Evolutionary conservation across 2,797 vertebrate species (phyloP).

Genomic region (Chelonia mydas): DNA sequence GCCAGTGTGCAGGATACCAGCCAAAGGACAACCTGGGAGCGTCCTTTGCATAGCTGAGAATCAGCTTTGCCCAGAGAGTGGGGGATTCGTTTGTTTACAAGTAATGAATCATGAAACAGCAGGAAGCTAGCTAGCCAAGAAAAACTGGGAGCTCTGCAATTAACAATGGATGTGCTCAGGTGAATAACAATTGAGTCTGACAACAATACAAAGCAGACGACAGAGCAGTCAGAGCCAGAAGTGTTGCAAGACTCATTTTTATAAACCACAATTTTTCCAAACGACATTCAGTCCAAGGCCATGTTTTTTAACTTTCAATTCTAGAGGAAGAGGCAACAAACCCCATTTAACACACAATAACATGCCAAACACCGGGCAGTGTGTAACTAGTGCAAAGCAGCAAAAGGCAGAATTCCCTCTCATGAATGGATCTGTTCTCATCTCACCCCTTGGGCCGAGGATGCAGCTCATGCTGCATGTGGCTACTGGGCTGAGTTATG

Average conservation of each 20-base stretch:
- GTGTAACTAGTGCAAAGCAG: slow-evolving; percentile 29
- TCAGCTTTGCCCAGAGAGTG: slow-evolving; percentile 9
- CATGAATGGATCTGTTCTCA: background rate
- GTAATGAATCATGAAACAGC: slow-evolving; percentile 68
- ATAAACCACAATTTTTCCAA: slow-evolving; percentile 6
- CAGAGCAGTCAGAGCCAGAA: background rate
- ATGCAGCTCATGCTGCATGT: background rate
- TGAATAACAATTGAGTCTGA: slow-evolving; percentile 53
- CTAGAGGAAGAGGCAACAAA: slow-evolving; percentile 12
- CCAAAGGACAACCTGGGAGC: background rate
- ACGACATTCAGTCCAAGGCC: slow-evolving; percentile 24
- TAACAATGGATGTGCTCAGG: slow-evolving; percentile 37
- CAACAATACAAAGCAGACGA: slow-evolving; percentile 8
- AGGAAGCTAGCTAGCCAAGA: slow-evolving; percentile 49
- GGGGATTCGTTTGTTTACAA: slow-evolving; percentile 50
- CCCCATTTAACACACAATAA: background rate
- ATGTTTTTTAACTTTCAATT: background rate
- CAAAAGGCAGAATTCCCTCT: background rate
- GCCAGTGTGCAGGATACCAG: background rate
- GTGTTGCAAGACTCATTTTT: slow-evolving; percentile 7
- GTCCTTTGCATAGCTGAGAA: slow-evolving; percentile 28
- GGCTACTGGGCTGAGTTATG: background rate
- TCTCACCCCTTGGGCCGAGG: background rate
- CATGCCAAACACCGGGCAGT: slow-evolving; percentile 9
- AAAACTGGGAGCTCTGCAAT: slow-evolving; percentile 63